Percentiles rank a stretch among this genome's conserved stretches.
These are phyloP conservation scores for Epiblema foenella DNA, from an alignment of 2,888 invertebrate genomes.

Conservation along the genomic window DNA sequence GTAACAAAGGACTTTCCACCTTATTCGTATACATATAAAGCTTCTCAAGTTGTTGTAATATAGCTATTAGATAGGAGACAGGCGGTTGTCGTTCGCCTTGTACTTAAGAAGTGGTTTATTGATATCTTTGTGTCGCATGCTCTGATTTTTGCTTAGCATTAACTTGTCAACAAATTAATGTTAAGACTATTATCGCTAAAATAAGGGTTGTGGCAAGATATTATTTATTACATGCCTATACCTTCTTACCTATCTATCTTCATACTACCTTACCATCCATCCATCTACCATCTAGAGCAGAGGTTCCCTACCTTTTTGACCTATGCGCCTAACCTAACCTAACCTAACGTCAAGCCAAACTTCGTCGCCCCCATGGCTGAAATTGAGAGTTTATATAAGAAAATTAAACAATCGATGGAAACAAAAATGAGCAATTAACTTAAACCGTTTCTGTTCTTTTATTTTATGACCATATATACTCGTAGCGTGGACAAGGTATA, in stretches of 20 bases:
- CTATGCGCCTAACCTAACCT: no score
- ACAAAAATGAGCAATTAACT: no score
- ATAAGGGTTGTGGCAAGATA: background rate
- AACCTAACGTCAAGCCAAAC: no score
- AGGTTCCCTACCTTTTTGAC: no score
- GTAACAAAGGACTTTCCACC: slow-evolving; percentile 18
- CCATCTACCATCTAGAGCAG: no score
- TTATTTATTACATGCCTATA: background rate
- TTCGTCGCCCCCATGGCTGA: no score
- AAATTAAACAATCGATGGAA: no score
- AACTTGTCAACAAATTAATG: slow-evolving; percentile 16
- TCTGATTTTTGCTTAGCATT: slow-evolving; percentile 43
- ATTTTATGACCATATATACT: no score
- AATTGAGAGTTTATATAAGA: no score
- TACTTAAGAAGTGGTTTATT: slow-evolving; percentile 59
- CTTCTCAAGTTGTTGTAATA: background rate
- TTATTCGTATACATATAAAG: background rate
- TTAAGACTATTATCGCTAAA: background rate
- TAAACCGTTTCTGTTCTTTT: no score
- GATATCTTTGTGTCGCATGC: slow-evolving; percentile 44
- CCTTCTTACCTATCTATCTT: background rate
- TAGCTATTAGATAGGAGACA: slow-evolving; percentile 56
- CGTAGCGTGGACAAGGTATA: no score
- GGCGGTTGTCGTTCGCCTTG: slow-evolving; percentile 63
- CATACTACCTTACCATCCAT: no score